Evolutionary conservation across 2,888 invertebrate genomes (phyloP), one percentile per base, ranked within the genome.

Genomic region (Caenorhabditis afra): DNA sequence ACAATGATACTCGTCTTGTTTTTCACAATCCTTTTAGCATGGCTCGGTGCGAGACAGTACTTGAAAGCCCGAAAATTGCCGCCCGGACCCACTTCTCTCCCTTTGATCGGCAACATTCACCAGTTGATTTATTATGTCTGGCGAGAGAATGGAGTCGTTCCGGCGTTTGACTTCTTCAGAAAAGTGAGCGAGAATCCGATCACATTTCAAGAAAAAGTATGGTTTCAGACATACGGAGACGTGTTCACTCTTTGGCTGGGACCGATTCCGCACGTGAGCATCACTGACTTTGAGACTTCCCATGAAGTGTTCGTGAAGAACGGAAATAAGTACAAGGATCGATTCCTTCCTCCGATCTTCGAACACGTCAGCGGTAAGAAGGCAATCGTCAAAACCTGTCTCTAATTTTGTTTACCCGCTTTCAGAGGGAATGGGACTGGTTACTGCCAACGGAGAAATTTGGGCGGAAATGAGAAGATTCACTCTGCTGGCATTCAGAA

Each of bases 401-500:
- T n/a, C n/a, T n/a, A n/a, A n/a, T n/a, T n/a, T n/a, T n/a, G n/a
- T n/a, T n/a, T n/a, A n/a, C n/a, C 29, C 29, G 3, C 7, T 29
- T 29, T 29, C 29, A 29, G 29, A 29, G 7, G 29, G 29, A 29
- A 29, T 29, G 29, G 82, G 82, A n/a, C 18, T 82, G 1, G 11
- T 75, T 0, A n/a, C 47, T 3, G 45, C 71, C 11, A 78, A 75
- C 44, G 82, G 82, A 4, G 59, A 58, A 1, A 18, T 50, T 4
- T 80, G 82, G 80, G 61, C 68, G 5, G 70, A 68, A 41, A 68
- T 77, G 47, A 47, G 82, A 61, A 47, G 78, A n/a, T 82, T 82
- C 68, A 47, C 77, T 1, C 67, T 82, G 18, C 35, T 52, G 8
- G 49, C 75, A 0, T 66, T 82, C 14, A 41, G 82, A 45, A 80